Base-by-base conservation (phyloP, 2,888 invertebrate genomes). In the Lacanobia oleracea region DNA sequence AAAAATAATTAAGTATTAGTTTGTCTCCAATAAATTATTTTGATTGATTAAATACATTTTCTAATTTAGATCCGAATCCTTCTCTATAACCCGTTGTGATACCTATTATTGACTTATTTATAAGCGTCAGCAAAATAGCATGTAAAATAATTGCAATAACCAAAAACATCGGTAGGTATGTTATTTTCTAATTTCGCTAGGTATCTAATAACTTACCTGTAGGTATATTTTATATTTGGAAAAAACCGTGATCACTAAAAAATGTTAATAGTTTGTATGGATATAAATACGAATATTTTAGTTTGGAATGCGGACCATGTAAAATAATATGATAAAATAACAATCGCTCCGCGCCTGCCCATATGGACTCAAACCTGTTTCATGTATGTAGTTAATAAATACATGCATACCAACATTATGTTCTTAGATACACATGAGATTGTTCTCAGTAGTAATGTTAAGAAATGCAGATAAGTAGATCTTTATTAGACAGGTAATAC, bases 331-430 rank as follows among this genome's bases (percentile, higher is more conserved):
- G 89, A 93, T 93, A 93, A 91, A 91, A 93, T 91, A 92, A 92
- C 93, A 91, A 92, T 91, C 90, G 89, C 85, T 89, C 86, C 88
- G 84, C 82, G 86, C 79, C 88, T 87, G 91, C 88, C 92, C 91
- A 93, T 93, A 92, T 92, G 93, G 92, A 88, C 87, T 83, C 85
- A 89, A 93, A 94, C 94, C 93, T 86, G 94, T 94, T 94, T 88
- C 80, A 85, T 84, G 84, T 75, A 79, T 79, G 79, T 86, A 78
- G 79, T 86, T 87, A 83, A 86, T 88, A 85, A 85, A 86, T 86
- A 86, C 87, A 83, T 88, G 86, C 89, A 88, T 82, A 82, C 87
- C 84, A 75, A 77, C 67, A 79, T 62, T 77, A 65, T 59, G 65
- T 71, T 72, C 67, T 72, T 63, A 72, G 74, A 80, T 66, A 64